Evolutionary conservation across 2,888 invertebrate genomes (phyloP), one percentile per base, ranked within the genome.

Genomic region (Galerucella calmariensis): DNA sequence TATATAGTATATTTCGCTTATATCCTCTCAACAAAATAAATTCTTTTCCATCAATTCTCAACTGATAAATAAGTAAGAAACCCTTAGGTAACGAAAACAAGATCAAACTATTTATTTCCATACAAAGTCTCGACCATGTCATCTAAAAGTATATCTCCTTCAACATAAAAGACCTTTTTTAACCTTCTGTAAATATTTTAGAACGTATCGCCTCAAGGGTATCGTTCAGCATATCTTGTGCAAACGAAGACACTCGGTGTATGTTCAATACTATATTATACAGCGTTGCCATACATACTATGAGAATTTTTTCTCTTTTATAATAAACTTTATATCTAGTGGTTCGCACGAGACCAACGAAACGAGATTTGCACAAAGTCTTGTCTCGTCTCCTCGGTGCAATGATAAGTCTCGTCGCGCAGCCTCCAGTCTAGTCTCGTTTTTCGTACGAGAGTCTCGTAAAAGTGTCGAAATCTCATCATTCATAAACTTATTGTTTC

Each of bases 101-200:
- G 53, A 67, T 48, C 24, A 71, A 63, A 70, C 63, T 53, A 46
- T 35, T 58, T 72, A 66, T 27, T 72, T 72, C 67, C 59, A 59
- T 72, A 66, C 66, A 71, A 35, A 35, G 66, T 59, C 72, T 72
- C 58, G 59, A 66, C 66, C 48, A 66, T 66, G 35, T 58, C 48
- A 67, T 66, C 16, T 63, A 67, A 58, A 72, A 66, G 59, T 35
- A 66, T 66, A 72, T 72, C 63, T 71, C 62, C 56, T 66, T 27
- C 35, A 66, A 56, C 71, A 66, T 71, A 71, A 71, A 65, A 58
- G 71, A 66, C 41, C 71, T 59, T 71, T 35, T 63, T 71, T 27
- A 59, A 72, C 66, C 66, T 72, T 58, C 41, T 72, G 72, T 72
- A 72, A 72, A 72, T 72, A 72, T 72, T 72, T 66, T 59, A 72